A percentile compares a stretch with the other conserved stretches of the same genome.
These are phyloP conservation scores for Ophioderma brevispina DNA, from an alignment of 35 echinoderm and acorn worm genomes.

Conservation along the genomic window DNA sequence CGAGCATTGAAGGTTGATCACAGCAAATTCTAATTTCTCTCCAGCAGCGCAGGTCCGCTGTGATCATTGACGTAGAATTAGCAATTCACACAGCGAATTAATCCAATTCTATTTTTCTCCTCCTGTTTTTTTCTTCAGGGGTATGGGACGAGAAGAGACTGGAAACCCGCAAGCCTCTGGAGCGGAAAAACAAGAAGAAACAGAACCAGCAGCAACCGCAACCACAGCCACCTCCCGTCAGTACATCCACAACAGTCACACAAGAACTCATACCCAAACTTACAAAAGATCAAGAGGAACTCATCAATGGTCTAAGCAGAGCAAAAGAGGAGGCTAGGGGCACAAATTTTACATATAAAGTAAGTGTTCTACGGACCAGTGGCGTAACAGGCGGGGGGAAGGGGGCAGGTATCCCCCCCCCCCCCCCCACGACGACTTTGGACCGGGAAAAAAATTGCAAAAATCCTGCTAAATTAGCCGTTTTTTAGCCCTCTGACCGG, in stretches of 20 bases:
- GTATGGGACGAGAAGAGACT: conserved; percentile 99
- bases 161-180: conserved; percentile 94
- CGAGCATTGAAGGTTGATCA: too few relatives aligned
- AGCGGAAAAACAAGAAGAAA: conserved; percentile 97
- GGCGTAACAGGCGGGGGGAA: too few relatives aligned
- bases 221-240: conserved; percentile 51
- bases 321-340: conserved; percentile 65
- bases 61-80: too few relatives aligned
- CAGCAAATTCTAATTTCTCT: too few relatives aligned
- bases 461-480: too few relatives aligned
- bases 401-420: too few relatives aligned
- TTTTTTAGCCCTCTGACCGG: too few relatives aligned
- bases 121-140: conserved; percentile 48
- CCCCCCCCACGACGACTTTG: too few relatives aligned
- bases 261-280: conserved; percentile 55
- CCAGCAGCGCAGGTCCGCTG: too few relatives aligned
- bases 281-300: conserved; percentile 76
- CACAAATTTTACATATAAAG: conserved; percentile 70
- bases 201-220: conserved; percentile 35
- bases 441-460: too few relatives aligned
- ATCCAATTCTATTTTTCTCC: background rate
- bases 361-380: conserved; percentile 24
- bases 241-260: conserved; percentile 9
- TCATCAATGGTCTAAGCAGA: conserved; percentile 67
- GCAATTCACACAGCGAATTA: too few relatives aligned